Conservation (phyloP, 2,888 invertebrate species). For the Acrobasis consociella region DNA sequence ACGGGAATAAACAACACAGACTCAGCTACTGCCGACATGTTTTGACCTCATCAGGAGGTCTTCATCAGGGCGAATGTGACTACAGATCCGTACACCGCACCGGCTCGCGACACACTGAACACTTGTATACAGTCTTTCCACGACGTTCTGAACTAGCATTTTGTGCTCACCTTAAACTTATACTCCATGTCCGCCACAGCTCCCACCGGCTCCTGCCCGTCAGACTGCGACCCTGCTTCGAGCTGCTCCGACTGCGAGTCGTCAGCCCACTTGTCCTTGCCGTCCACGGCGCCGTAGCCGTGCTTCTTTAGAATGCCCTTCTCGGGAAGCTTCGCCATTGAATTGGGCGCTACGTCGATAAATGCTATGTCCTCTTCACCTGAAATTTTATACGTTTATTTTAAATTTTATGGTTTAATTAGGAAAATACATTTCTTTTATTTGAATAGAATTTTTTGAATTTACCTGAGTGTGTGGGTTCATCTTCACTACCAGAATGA, state of each 20-base stretch:
- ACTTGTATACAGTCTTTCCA: too few species aligned
- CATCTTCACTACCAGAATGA: slow-evolving; percentile 89
- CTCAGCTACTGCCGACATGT: too few species aligned
- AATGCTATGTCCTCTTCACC: slow-evolving; percentile 92
- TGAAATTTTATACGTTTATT: slow-evolving; percentile 50
- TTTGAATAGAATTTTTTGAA: too few species aligned
- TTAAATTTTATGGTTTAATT: slow-evolving; percentile 47
- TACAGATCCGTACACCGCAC: too few species aligned
- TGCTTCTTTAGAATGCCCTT: slow-evolving; percentile 96
- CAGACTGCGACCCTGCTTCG: slow-evolving; percentile 86
- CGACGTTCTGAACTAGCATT: too few species aligned
- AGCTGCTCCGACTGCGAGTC: slow-evolving; percentile 88
- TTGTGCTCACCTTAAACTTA: slow-evolving; percentile 86
- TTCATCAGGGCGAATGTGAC: too few species aligned
- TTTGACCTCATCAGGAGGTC: too few species aligned
- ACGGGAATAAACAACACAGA: too few species aligned
- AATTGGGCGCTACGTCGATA: slow-evolving; percentile 90
- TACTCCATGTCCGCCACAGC: slow-evolving; percentile 91
- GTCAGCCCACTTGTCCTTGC: slow-evolving; percentile 89
- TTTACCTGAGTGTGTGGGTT: slow-evolving; percentile 89
- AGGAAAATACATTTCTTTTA: slow-evolving; percentile 40
- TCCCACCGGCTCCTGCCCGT: slow-evolving; percentile 85
- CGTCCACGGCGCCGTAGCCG: slow-evolving; percentile 89
- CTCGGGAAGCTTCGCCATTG: slow-evolving; percentile 90
- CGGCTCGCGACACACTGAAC: too few species aligned